Evolutionary conservation across 2,113 vertebrate genomes (phyloP).

Genomic region (Malaclemys terrapin): DNA sequence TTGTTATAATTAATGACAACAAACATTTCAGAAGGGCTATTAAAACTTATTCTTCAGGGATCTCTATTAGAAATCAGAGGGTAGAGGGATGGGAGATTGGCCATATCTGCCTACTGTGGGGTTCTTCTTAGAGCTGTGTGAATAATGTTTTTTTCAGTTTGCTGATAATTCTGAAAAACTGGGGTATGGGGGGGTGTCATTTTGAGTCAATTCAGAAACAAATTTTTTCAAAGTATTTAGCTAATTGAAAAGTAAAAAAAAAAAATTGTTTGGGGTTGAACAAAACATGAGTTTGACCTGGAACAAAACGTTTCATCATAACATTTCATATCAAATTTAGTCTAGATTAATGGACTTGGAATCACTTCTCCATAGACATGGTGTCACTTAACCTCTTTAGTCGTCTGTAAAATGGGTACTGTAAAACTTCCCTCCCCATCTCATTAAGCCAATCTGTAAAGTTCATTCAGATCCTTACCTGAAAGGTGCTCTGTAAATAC

Average conservation of each 20-base stretch:
- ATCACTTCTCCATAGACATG: not conserved
- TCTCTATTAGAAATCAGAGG: not conserved
- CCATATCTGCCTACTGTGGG: not conserved
- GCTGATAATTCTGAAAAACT: not conserved
- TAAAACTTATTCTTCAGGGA: not conserved
- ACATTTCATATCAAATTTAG: not conserved
- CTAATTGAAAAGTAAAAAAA: not conserved
- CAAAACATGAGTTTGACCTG: not conserved
- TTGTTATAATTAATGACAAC: no score
- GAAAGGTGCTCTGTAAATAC: conserved; percentile 13
- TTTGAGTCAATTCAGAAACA: not conserved
- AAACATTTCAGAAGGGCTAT: not conserved
- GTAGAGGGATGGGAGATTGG: not conserved
- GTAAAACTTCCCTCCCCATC: not conserved
- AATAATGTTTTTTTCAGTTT: not conserved
- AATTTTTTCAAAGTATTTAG: not conserved
- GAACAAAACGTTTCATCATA: not conserved
- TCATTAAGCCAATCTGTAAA: conserved; percentile 26
- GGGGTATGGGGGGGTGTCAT: not conserved
- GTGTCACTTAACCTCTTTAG: not conserved
- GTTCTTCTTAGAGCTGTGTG: not conserved
- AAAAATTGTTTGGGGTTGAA: not conserved
- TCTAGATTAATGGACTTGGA: not conserved
- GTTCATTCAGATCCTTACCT: conserved; percentile 15
- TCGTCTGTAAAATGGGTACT: not conserved